Percentiles rank a stretch among this genome's conserved stretches.
These are phyloP conservation scores for Hephaestus fuliginosus DNA, from an alignment of 2,797 vertebrate species.

Conservation along the genomic window DNA sequence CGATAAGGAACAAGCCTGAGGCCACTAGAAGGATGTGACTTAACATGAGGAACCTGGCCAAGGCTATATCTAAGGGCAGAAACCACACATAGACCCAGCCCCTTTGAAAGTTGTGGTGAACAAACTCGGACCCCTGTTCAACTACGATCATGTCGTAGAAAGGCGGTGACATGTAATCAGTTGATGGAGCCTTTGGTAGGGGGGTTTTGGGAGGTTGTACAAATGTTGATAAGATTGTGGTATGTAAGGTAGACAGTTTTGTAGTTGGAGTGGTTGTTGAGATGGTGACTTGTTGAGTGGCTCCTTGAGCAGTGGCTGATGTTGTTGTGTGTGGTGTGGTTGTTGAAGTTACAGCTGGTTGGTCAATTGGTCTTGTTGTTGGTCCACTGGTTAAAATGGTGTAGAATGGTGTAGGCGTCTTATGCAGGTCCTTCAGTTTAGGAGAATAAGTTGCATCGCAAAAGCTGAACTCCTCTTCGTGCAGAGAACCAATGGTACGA, in stretches of 20 bases:
- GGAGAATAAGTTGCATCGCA: conserved; percentile 50
- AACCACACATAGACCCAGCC: conserved; percentile 85
- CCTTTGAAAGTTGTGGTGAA: conserved; percentile 80
- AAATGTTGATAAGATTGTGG: not conserved
- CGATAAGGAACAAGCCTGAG: conserved; percentile 71
- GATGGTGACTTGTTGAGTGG: not conserved
- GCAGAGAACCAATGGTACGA: conserved; percentile 64
- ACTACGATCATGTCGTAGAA: conserved; percentile 76
- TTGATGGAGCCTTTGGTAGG: not conserved
- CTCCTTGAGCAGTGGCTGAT: not conserved
- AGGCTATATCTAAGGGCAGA: conserved; percentile 64
- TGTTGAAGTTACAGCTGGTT: not conserved
- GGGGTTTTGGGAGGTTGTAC: not conserved
- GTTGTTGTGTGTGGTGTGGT: not conserved
- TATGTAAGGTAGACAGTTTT: not conserved
- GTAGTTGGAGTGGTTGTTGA: conserved; percentile 7
- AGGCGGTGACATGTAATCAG: not conserved
- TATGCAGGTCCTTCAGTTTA: not conserved
- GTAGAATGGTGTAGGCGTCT: not conserved
- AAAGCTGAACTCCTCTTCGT: conserved; percentile 53
- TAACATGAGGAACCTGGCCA: conserved; percentile 70
- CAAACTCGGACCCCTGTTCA: conserved; percentile 72
- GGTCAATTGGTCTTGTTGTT: not conserved
- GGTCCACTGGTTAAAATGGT: conserved; percentile 1
- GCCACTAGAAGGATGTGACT: conserved; percentile 75